Evolutionary conservation across 2,888 invertebrate genomes (phyloP).

Genomic region (Cistogaster globosa): DNA sequence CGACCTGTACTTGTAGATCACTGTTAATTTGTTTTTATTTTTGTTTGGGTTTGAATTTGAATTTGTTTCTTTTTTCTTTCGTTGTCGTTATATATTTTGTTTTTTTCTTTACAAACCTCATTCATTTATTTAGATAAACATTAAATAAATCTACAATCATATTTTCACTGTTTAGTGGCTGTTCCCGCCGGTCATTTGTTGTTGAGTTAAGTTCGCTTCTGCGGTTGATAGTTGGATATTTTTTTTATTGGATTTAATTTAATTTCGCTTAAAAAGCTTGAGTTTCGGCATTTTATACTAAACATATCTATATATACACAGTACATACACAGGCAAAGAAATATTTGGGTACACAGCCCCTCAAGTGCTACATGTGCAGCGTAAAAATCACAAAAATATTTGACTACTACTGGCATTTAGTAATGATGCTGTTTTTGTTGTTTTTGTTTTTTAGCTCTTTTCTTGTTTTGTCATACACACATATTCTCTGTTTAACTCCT

Average conservation of each 20-base stretch:
- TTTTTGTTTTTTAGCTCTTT: constrained; percentile 14
- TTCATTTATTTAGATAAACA: constrained; percentile 30
- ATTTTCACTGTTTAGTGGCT: constrained; percentile 52
- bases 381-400: constrained; percentile 21
- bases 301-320: constrained; percentile 26
- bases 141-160: constrained; percentile 46
- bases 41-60: constrained; percentile 10
- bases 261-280: constrained; percentile 76
- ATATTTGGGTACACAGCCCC: neutral
- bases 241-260: constrained; percentile 81
- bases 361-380: neutral
- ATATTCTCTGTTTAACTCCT: constrained; percentile 39
- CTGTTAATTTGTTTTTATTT: constrained; percentile 54
- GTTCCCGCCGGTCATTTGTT: constrained; percentile 48
- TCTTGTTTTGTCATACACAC: constrained; percentile 20
- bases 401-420: constrained; percentile 12
- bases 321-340: neutral
- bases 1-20: constrained; percentile 69
- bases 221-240: constrained; percentile 58
- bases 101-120: constrained; percentile 24
- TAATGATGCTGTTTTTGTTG: constrained; percentile 33
- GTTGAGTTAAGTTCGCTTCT: constrained; percentile 44
- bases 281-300: constrained; percentile 63
- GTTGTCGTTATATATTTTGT: neutral
- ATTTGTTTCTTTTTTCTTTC: constrained; percentile 2